Evolutionary conservation across 2,113 vertebrate species (phyloP), one percentile per base, ranked within the genome.

Genomic region (Hypocryptadius cinnamomeus): DNA sequence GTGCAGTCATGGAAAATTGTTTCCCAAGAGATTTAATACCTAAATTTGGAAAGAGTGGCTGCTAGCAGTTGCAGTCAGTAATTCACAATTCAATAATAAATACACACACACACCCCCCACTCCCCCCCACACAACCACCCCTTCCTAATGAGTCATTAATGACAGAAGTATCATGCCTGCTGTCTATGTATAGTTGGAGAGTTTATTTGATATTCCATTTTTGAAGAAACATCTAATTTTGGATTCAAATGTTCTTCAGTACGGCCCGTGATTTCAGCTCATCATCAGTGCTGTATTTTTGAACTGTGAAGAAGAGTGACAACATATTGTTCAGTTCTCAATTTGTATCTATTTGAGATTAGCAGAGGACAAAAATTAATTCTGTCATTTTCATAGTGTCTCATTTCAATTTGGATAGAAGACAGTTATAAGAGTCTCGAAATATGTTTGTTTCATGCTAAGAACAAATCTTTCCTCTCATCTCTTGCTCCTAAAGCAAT

Each of bases 331-430:
- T 94, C 50, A 64, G 3, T 12, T 88, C 47, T 31, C 39, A 81
- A 21, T 91, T 66, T 82, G n/a, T 24, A 79, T 22, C 24, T 79
- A 90, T 85, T 95, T 95, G 23, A 94, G 31, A 44, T 78, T 69
- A 88, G 6, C 40, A 57, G 10, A 83, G 11, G 45, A 79, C 7
- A 92, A 59, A 90, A 80, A 72, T 48, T 77, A 37, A 37, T 82
- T 85, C 40, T 8, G 3, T 56, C 33, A 71, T 17, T 85, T 72
- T 85, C 25, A 47, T 20, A 76, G 30, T 54, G 44, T 47, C 48
- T 79, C 22, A 22, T 42, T 30, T 82, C 65, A 3, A 0, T 85
- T 77, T 70, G 20, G 50, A 91, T 95, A 79, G 18, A 81, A 56
- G 30, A 28, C 11, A 89, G 51, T 76, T 65, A 64, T 82, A 77